Base-by-base conservation (phyloP, 2,797 vertebrate genomes). In the Rhinogobio ventralis region DNA sequence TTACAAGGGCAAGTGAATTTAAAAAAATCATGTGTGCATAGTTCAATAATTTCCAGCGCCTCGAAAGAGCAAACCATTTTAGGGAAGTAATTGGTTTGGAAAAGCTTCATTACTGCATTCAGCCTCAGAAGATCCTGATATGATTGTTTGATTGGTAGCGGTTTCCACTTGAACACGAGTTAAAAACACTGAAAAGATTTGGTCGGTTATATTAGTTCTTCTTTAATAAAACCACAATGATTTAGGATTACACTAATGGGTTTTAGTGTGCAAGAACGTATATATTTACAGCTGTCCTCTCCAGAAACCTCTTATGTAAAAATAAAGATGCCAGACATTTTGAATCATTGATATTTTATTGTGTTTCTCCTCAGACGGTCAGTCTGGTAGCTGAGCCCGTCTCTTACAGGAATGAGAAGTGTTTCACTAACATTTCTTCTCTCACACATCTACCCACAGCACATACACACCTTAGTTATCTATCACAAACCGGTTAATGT, bases 331-430 rank as follows among this genome's bases (percentile, higher is more conserved):
- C 39, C 76, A 83, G 57, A 68, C 55, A n/a, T 62, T 57, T 69
- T 83, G 45, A 81, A 42, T 81, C 45, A 69, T 67, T 33, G 57
- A 73, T 36, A 23, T 57, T 89, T 89, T 86, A 89, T 88, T 89
- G 39, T 84, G 60, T 73, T 74, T 87, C 85, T 83, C 80, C 68
- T 81, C 46, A 60, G 66, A 83, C 39, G 79, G 77, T 33, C 76
- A 49, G 82, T 78, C 62, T 55, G 75, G 45, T 28, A 82, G 79
- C 82, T 69, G 30, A 86, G 71, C 36, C 85, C 51, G 4, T 78
- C 66, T 83, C 39, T 57, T 60, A 82, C 85, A 74, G 81, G 51
- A 88, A 86, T 85, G 79, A 85, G 39, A 60, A 72, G 45, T 49
- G 19, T 83, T 33, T 36, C 53, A 66, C 45, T 53, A 46, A 67